phyloP scores from a whole-genome alignment of 2,113 vertebrate genomes.

The Etheostoma spectabile region DNA sequence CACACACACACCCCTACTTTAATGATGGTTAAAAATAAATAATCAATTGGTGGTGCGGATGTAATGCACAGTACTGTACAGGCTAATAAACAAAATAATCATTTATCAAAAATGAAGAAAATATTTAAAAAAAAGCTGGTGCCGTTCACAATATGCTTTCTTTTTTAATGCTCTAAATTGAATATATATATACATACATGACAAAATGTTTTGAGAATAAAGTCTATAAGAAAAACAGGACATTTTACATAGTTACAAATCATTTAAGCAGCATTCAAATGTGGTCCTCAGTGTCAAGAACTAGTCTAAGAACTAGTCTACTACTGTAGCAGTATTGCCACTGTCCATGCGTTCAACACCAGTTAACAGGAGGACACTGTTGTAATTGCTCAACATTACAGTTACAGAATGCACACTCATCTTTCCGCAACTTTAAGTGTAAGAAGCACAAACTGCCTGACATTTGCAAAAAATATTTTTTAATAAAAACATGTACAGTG shows the following conservation, averaged over 20 bases:
- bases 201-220: neutral
- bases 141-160: neutral
- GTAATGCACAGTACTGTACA: neutral
- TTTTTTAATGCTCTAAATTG: neutral
- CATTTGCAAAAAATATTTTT: neutral
- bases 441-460: constrained; percentile 8
- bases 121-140: neutral
- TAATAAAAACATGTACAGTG: neutral
- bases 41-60: neutral
- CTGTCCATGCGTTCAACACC: neutral
- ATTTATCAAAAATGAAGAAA: neutral
- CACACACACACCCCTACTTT: no score
- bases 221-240: neutral
- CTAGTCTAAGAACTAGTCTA: neutral
- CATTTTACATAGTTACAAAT: neutral
- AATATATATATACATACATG: neutral
- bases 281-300: neutral
- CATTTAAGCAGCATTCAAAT: neutral
- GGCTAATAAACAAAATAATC: neutral
- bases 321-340: neutral
- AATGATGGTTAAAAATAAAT: neutral
- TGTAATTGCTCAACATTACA: constrained; percentile 1
- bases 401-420: neutral
- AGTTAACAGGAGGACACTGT: neutral
- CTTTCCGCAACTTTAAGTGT: neutral